Base-by-base conservation (phyloP, 2,888 invertebrate genomes). In the Teleogryllus oceanicus region DNA sequence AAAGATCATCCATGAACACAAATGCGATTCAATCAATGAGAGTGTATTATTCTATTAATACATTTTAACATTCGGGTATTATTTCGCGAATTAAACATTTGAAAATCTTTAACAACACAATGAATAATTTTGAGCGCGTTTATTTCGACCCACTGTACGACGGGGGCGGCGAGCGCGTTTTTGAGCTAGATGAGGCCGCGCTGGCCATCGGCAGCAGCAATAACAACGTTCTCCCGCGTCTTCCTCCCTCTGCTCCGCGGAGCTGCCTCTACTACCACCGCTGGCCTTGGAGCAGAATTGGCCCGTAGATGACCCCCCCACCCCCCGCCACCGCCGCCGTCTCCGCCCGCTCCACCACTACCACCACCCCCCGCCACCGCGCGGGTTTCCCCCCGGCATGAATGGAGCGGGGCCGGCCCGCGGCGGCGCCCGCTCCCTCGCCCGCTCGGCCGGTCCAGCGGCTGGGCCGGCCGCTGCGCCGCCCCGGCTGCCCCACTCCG, bases 251-350 rank as follows among this genome's bases (percentile, higher is more conserved):
- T 2, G n/a, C 62, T 4, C 62, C n/a, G 62, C 62, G 37, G 5
- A 62, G n/a, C 62, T 3, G 62, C 62, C 13, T 62, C 62, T 18
- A 62, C 62, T n/a, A 18, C 62, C 62, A 37, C 62, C n/a, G 62
- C n/a, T 62, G 62, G n/a, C 62, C 62, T 62, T 62, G 62, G 62
- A 62, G 62, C 62, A 62, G 62, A 62, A 62, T 62, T 62, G 62
- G 62, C 62, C 62, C 62, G 62, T 13, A n/a, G 62, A 62, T 62
- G 62, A 62, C 62, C 62, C 62, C 2, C 51, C 24, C n/a, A n/a
- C 2, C 51, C 18, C 2, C 18, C 62, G 13, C 62, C 10, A 13
- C n/a, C 62, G 13, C 62, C 37, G 37, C 37, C 37, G 5, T 37
- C 37, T 37, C 37, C 37, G 37, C 37, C 37, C 8, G 37, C 37